A percentile compares a stretch with the other conserved stretches of the same genome.
These are phyloP conservation scores for Cephalopterus ornatus DNA, from an alignment of 2,113 vertebrate genomes.

Conservation along the genomic window DNA sequence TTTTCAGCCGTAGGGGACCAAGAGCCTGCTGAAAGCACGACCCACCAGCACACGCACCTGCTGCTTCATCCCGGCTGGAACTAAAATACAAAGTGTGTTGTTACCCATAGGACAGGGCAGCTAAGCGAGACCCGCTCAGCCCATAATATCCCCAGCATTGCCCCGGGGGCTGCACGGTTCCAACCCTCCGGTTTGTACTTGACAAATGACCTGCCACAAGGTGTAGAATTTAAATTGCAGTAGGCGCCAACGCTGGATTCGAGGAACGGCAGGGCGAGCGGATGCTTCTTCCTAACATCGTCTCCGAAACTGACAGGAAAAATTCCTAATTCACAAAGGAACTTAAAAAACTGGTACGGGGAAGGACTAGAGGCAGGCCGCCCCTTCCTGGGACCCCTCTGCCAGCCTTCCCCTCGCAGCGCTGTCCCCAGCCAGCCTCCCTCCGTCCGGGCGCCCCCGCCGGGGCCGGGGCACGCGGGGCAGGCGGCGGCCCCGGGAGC, in stretches of 20 bases:
- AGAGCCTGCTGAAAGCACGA: not conserved
- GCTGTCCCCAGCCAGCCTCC: not conserved
- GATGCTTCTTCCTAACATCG: not conserved
- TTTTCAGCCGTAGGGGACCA: not conserved
- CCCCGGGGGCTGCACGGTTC: not conserved
- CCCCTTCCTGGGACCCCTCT: not conserved
- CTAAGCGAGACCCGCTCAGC: not conserved
- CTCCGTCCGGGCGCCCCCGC: not conserved
- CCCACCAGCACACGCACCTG: not conserved
- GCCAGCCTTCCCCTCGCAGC: not conserved
- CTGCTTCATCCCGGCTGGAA: not conserved
- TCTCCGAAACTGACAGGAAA: not conserved
- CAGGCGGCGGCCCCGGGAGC: not conserved
- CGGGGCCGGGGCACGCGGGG: not conserved
- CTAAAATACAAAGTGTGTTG: fast-evolving
- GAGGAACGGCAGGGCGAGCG: fast-evolving
- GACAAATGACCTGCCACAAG: not conserved
- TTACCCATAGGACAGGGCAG: not conserved
- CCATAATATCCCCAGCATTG: fast-evolving
- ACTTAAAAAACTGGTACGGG: no score
- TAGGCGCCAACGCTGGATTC: fast-evolving
- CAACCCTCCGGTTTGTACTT: not conserved
- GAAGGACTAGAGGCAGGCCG: fast-evolving
- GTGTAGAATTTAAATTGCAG: no score
- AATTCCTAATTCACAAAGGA: not conserved